Percentiles rank a stretch among this genome's conserved stretches.
Conservation (phyloP, 2,797 vertebrate genomes). For the Hypotaenidia philippensis region DNA sequence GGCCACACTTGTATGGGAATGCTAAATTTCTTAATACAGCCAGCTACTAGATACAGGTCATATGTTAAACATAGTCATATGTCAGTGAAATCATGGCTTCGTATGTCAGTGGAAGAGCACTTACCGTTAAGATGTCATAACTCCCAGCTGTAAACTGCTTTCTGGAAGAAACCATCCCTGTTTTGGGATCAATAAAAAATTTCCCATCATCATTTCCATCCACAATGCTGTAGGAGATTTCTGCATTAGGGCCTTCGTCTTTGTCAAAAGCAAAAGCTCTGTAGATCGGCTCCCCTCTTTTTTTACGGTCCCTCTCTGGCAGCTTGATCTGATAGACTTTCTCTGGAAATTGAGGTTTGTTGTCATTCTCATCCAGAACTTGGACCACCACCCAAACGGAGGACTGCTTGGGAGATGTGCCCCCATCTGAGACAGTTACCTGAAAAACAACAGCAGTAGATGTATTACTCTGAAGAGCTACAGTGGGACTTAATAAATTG, state of each 20-base stretch:
- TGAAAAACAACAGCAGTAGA: constrained; percentile 67
- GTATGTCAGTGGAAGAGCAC: constrained; percentile 31
- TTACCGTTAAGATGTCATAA: constrained; percentile 95
- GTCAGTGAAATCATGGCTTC: background rate
- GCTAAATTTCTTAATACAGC: background rate
- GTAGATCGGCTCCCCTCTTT: constrained; percentile 92
- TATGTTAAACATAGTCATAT: background rate
- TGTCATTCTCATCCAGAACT: constrained; percentile 96
- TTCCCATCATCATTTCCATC: constrained; percentile 95
- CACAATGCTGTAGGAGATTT: constrained; percentile 93
- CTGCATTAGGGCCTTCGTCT: constrained; percentile 92
- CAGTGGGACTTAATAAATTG: background rate
- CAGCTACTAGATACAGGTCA: background rate
- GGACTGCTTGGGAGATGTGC: constrained; percentile 87
- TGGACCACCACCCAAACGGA: constrained; percentile 93
- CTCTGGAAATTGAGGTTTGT: constrained; percentile 93
- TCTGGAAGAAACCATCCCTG: constrained; percentile 94
- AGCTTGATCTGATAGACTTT: constrained; percentile 96
- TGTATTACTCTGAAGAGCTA: background rate
- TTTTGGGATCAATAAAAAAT: constrained; percentile 96
- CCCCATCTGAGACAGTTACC: constrained; percentile 92
- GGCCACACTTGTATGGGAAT: background rate
- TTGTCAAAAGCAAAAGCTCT: constrained; percentile 93
- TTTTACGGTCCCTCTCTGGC: constrained; percentile 92
- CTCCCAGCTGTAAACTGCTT: constrained; percentile 92